Conservation (phyloP, 2,888 invertebrate genomes). For the Spodoptera littoralis region DNA sequence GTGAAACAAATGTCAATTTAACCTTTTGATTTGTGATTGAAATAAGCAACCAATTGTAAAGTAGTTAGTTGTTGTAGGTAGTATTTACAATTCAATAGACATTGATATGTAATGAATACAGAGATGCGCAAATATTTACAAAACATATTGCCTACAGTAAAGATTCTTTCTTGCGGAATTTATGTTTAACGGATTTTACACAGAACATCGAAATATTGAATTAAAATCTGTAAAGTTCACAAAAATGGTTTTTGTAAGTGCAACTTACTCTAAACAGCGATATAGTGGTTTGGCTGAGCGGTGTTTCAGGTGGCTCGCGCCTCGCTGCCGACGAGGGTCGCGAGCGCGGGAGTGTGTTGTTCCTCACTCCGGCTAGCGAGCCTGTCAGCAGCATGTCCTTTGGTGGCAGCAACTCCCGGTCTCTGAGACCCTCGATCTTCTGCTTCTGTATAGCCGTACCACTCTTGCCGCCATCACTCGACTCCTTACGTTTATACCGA, state of each 20-base stretch:
- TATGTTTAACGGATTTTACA: neutral
- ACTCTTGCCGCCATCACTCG: constrained; percentile 73
- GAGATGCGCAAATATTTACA: neutral
- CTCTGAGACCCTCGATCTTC: constrained; percentile 83
- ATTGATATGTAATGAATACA: neutral
- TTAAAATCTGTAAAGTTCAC: neutral
- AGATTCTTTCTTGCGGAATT: neutral
- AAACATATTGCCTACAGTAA: neutral
- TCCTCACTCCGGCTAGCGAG: constrained; percentile 79
- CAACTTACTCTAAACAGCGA: constrained; percentile 84
- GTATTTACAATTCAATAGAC: neutral
- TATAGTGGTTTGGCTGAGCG: constrained; percentile 78
- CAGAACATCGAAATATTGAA: neutral
- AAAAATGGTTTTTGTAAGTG: neutral
- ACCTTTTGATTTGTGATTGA: constrained; percentile 33
- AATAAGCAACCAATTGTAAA: constrained; percentile 30
- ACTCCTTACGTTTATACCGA: constrained; percentile 90
- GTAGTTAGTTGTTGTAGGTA: neutral
- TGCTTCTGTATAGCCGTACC: constrained; percentile 83
- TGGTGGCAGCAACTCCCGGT: constrained; percentile 82
- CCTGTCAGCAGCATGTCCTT: constrained; percentile 82
- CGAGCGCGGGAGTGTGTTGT: constrained; percentile 83
- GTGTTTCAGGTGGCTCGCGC: constrained; percentile 69
- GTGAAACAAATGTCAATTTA: neutral
- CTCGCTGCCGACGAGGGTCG: constrained; percentile 74